Evolutionary conservation across 2,113 vertebrate species (phyloP).

Genomic region (Ornithorhynchus anatinus): DNA sequence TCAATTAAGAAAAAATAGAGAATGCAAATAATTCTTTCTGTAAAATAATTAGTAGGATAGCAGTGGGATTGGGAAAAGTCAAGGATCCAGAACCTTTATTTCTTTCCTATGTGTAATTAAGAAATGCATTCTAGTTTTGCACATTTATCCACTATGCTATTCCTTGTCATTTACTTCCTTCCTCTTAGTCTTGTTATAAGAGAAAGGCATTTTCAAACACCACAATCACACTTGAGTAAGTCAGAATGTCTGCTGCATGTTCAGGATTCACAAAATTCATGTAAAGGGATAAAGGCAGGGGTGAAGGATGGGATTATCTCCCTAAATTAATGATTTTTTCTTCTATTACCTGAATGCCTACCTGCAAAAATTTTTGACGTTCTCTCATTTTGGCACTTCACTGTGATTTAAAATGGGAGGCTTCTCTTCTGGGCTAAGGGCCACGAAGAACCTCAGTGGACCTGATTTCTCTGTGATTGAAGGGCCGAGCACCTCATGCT

Average conservation of each 20-base stretch:
- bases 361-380: no score
- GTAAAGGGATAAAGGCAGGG: no score
- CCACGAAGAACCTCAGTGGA: no score
- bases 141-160: constrained; percentile 1
- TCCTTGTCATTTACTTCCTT: constrained; percentile 4
- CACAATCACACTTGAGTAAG: constrained; percentile 1
- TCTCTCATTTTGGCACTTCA: no score
- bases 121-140: not conserved
- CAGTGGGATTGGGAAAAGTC: not conserved
- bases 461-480: no score
- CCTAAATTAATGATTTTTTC: constrained; percentile 4
- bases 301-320: no score
- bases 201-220: constrained; percentile 22
- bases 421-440: no score
- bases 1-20: constrained; percentile 12
- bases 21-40: not conserved
- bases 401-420: no score
- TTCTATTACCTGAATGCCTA: constrained; percentile 6
- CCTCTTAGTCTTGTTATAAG: constrained; percentile 44
- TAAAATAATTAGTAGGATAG: not conserved
- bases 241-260: constrained; percentile 25
- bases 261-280: constrained; percentile 11
- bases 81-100: not conserved
- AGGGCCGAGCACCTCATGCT: no score
- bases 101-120: constrained; percentile 21